Evolutionary conservation across 2,797 vertebrate species (phyloP), one percentile per base, ranked within the genome.

Genomic region (Chaunax sp.): DNA sequence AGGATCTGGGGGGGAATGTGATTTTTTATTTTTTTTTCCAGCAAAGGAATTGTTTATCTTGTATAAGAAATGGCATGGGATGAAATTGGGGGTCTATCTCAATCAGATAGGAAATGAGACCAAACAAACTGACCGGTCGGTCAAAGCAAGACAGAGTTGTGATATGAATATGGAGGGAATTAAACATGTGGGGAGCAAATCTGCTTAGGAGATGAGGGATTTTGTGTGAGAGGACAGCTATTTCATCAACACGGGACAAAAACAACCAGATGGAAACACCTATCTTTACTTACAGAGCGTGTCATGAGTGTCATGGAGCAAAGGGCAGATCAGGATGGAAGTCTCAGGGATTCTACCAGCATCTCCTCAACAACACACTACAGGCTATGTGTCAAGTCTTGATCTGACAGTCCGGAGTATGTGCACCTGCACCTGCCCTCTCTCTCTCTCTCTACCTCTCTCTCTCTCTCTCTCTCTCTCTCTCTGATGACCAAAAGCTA

Each of bases 131-230:
- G 76, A 86, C 3, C 14, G 62, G 61, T 79, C 72, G 63, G 53
- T 56, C 43, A 64, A 83, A 84, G 77, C 76, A 65, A 64, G 46
- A 46, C 41, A 45, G 49, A 74, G 60, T 60, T 75, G 67, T 56
- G 68, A 85, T 40, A 45, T 69, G 69, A 84, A 82, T 75, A 81
- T 70, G 75, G 64, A 41, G 45, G 79, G 72, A 74, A 71, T 76
- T 75, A 80, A 83, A 89, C 68, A 83, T 80, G 67, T 30, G 63
- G 61, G 26, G 46, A 69, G 37, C 5, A 85, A 83, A 89, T 85
- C 89, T 83, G 83, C 71, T 88, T 84, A 85, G 59, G 47, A 37
- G 19, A 52, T 28, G 50, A 35, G 68, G 68, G 83, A 81, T 80
- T 79, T 59, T 44, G 47, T 44, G 47, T 26, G 22, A 59, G 53